Evolutionary conservation across 2,888 invertebrate species (phyloP), one percentile per base, ranked within the genome.

Genomic region (Chrysina gloriosa): DNA sequence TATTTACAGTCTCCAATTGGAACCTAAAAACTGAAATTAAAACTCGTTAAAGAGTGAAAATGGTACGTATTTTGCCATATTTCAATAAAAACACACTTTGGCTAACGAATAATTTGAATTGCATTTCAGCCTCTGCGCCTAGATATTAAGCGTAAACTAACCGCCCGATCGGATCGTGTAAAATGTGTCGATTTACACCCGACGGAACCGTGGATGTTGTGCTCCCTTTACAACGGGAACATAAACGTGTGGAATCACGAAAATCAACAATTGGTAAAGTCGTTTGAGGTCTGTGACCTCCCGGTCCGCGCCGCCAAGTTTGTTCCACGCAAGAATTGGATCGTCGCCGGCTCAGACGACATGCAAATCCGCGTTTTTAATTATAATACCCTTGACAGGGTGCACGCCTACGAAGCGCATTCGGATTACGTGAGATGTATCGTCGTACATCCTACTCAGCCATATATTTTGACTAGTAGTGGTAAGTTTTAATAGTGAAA

Each of bases 171-270:
- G 5, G 99, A 99, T 84, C 90, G 99, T 74, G 98, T 99, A 58
- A 99, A 99, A 86, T 95, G 95, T 83, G 96, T 97, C 7, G 99
- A 99, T 84, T 89, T 99, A 74, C 99, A 99, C 84, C 98, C 98
- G 0, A 89, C 93, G 39, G 99, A 99, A 82, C 97, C 98, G 74
- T 99, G 99, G 99, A 95, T 99, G 90, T 87, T 99, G 63, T 98
- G 97, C 77, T 96, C 97, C 36, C 87, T 99, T 29, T 99, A 99
- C 87, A 98, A 97, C 85, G 99, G 99, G 76, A 96, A 98, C 85
- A 97, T 98, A 77, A 98, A 99, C 87, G 95, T 99, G 79, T 99
- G 98, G 98, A 98, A 99, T 83, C 93, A 96, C 85, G 98, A 99
- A 82, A 95, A 93, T 70, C 98, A 98, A 83, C 90, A 92, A 77